A percentile compares a stretch with the other conserved stretches of the same genome.
These are phyloP conservation scores for Rhopalosiphum nymphaeae DNA, from an alignment of 2,888 invertebrate genomes.

Conservation along the genomic window DNA sequence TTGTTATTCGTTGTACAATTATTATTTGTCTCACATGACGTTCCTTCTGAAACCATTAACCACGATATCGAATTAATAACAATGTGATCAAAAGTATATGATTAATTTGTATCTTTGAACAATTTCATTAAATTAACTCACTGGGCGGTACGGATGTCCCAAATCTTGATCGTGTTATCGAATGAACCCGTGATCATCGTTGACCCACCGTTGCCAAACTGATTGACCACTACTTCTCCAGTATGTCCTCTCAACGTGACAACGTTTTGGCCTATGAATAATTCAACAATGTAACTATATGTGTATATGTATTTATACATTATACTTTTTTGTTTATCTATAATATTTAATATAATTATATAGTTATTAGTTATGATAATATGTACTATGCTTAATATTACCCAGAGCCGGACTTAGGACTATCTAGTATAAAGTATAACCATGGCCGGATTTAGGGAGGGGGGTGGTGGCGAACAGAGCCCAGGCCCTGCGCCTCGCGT, in stretches of 20 bases:
- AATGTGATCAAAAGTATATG: too few relatives aligned
- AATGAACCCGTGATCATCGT: conserved; percentile 84
- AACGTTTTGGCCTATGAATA: conserved; percentile 34
- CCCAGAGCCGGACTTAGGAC: neutral
- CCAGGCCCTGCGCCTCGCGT: too few relatives aligned
- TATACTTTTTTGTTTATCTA: neutral
- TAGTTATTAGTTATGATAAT: too few relatives aligned
- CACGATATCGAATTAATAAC: too few relatives aligned
- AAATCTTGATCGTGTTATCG: conserved; percentile 81
- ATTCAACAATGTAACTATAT: neutral
- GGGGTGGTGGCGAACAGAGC: too few relatives aligned
- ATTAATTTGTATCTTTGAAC: too few relatives aligned
- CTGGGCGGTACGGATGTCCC: conserved; percentile 80
- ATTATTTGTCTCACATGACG: too few relatives aligned
- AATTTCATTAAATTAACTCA: conserved; percentile 69
- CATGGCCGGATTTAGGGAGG: too few relatives aligned
- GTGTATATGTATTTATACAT: neutral
- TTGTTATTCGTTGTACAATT: too few relatives aligned
- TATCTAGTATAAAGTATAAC: neutral
- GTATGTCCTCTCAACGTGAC: conserved; percentile 76
- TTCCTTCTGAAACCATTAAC: too few relatives aligned
- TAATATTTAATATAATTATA: neutral
- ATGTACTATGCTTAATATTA: too few relatives aligned
- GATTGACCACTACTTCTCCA: conserved; percentile 81
- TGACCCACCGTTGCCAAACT: conserved; percentile 79